Evolutionary conservation across 2,888 invertebrate genomes (phyloP), one percentile per base, ranked within the genome.

Genomic region (Plagodis pulveraria): DNA sequence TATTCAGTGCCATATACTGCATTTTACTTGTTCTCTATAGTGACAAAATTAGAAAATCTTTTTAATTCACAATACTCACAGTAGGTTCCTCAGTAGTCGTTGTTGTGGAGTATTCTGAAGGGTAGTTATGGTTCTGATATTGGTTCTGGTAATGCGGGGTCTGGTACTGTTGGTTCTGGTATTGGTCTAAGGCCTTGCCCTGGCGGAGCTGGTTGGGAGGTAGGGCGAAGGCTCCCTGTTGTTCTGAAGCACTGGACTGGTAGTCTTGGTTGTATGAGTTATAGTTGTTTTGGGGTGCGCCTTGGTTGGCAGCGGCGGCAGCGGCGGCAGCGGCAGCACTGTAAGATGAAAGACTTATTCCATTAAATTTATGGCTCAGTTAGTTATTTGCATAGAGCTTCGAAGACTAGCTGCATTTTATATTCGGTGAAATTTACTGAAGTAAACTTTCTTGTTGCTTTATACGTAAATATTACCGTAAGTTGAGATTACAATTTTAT

Each of bases 1-100:
- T n/a, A n/a, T n/a, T n/a, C n/a, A 22, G 22, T 22, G 22, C 22
- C 22, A 22, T 22, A 22, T 22, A 2, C 22, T 22, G 4, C 22
- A 22, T 4, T 22, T 4, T 22, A 22, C 22, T 22, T 22, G 1
- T 22, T 22, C 22, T 22, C 22, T 22, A 2, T 22, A 22, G 4
- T 22, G 22, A 22, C 22, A 22, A 22, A 22, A 2, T 2, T 22
- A 22, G 22, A 22, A 22, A 22, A 22, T 22, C 22, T 2, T 22
- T 22, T 22, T 22, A 22, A 22, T 22, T 4, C 4, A 22, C 22
- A 22, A 2, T 22, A 85, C 89, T 86, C 57, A 91, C 91, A 63
- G 91, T 91, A 41, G 91, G 89, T 62, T 90, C 90, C 22, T 63
- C 70, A 47, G 48, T 70, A 41, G 53, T 71, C 56, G 63, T 76